A percentile compares a stretch with the other conserved stretches of the same genome.
Conservation (phyloP, 2,888 invertebrate species). For the Polyploca ridens region DNA sequence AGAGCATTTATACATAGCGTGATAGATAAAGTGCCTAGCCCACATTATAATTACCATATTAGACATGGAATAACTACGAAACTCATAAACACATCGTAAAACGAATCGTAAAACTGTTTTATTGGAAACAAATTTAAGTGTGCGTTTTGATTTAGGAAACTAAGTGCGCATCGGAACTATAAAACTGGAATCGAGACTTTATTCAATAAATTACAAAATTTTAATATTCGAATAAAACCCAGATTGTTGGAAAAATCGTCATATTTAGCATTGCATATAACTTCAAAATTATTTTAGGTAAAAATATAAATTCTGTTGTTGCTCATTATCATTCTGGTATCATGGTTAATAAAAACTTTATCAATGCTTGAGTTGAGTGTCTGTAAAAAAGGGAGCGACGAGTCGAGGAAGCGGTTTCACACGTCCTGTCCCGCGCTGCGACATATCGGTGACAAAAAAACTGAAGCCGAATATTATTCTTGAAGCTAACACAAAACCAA, state of each 20-base stretch:
- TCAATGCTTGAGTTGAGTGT: background rate
- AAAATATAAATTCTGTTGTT: background rate
- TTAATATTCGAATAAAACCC: background rate
- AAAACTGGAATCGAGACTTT: background rate
- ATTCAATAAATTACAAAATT: background rate
- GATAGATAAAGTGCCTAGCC: background rate
- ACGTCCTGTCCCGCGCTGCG: background rate
- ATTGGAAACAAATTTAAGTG: background rate
- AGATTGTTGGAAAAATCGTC: too few relatives aligned
- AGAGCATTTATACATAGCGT: background rate
- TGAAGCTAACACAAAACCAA: background rate
- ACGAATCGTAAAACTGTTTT: slow-evolving; percentile 1
- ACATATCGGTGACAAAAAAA: background rate
- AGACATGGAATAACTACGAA: background rate
- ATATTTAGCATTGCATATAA: background rate
- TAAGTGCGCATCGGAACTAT: background rate
- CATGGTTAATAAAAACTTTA: background rate
- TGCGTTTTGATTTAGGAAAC: background rate
- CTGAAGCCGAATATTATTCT: background rate
- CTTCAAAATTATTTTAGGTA: background rate
- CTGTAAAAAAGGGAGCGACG: background rate
- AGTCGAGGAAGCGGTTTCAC: background rate
- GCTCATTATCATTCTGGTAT: background rate
- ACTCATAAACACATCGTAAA: background rate
- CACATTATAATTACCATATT: slow-evolving; percentile 5